Percentiles rank a stretch among this genome's conserved stretches.
phyloP scores from a whole-genome alignment of 2,113 vertebrate species.

The Tetraodon nigroviridis region DNA sequence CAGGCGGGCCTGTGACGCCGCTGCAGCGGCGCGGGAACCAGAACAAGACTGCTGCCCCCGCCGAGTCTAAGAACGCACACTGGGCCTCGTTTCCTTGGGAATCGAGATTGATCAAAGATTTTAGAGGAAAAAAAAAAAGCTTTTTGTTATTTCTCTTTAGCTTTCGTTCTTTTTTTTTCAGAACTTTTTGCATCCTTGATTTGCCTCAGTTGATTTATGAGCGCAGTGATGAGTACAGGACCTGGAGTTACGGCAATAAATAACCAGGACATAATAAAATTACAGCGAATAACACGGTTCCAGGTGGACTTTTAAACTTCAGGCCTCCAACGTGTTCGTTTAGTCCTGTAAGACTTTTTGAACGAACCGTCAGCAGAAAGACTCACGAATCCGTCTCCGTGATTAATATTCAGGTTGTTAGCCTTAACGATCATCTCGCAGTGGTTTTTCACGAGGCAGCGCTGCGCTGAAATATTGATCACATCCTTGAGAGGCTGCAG shows the following conservation, averaged over 20 bases:
- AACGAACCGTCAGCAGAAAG: too few species aligned
- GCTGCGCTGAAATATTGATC: not conserved
- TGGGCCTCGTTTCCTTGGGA: constrained; percentile 57
- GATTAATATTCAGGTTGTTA: not conserved
- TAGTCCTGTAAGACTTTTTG: too few species aligned
- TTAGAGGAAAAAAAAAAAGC: constrained; percentile 18
- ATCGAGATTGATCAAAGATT: constrained; percentile 27
- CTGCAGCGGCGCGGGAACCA: constrained; percentile 3
- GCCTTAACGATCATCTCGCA: not conserved
- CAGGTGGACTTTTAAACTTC: too few species aligned
- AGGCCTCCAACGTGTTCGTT: too few species aligned
- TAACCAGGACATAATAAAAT: too few species aligned
- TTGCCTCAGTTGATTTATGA: constrained; percentile 6
- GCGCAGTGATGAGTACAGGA: not conserved
- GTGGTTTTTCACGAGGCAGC: not conserved
- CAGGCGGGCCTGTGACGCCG: not conserved
- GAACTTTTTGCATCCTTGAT: not conserved
- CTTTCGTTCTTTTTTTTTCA: not conserved
- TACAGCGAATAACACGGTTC: too few species aligned
- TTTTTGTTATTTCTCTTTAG: constrained; percentile 15
- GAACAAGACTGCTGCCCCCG: constrained; percentile 23
- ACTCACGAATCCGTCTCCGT: too few species aligned
- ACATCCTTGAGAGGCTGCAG: not conserved
- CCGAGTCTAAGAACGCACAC: constrained; percentile 30
- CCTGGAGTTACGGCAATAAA: not conserved